Percentiles rank a stretch among this genome's conserved stretches.
These are phyloP conservation scores for Spinus pinus DNA, from an alignment of 2,797 vertebrate species.

Conservation along the genomic window DNA sequence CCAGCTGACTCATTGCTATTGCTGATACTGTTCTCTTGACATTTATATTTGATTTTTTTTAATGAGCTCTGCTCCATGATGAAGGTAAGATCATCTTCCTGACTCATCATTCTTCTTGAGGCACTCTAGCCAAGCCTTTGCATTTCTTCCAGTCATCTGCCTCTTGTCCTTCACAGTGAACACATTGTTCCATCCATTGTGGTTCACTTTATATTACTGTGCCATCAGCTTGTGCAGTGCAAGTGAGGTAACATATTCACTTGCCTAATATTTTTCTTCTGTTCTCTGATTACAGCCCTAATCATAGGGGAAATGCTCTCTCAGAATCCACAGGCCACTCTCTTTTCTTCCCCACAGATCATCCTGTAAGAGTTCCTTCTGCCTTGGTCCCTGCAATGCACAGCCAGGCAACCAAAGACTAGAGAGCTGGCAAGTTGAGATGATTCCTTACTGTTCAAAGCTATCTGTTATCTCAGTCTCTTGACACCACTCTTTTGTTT, in stretches of 20 bases:
- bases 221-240: background rate
- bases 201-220: background rate
- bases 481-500: background rate
- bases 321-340: constrained; percentile 3
- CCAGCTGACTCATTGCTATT: background rate
- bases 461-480: background rate
- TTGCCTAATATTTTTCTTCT: background rate
- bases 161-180: background rate
- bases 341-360: constrained; percentile 38
- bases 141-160: background rate
- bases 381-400: constrained; percentile 24
- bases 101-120: background rate
- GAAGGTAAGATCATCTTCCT: background rate
- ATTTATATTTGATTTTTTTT: background rate
- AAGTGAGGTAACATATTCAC: background rate
- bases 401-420: constrained; percentile 36
- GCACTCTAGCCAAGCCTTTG: background rate
- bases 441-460: constrained; percentile 25
- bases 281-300: background rate
- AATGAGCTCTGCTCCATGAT: background rate
- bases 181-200: background rate
- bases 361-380: constrained; percentile 37
- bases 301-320: background rate
- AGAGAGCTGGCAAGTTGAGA: constrained; percentile 46
- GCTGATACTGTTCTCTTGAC: background rate